These are phyloP conservation scores for Ictalurus furcatus DNA, from an alignment of 2,113 vertebrate genomes.

Conservation along the genomic window DNA sequence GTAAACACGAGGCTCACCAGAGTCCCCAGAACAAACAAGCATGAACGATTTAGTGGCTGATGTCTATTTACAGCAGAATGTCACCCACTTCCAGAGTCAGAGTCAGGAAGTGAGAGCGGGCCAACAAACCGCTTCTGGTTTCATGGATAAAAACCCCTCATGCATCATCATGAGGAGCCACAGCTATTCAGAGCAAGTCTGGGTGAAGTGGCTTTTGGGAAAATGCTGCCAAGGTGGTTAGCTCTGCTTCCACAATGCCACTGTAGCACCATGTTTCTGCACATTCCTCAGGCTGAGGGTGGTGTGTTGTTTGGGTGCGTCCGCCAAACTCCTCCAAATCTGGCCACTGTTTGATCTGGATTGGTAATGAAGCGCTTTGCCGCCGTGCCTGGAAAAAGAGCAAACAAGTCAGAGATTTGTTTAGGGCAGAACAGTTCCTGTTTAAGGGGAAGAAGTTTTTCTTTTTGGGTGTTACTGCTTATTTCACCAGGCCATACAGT, in stretches of 20 bases:
- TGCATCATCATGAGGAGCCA: constrained; percentile 51
- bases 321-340: constrained; percentile 59
- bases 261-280: constrained; percentile 47
- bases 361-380: constrained; percentile 65
- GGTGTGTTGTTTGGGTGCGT: constrained; percentile 60
- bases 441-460: constrained; percentile 45
- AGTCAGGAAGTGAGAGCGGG: constrained; percentile 1
- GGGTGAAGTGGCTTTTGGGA: constrained; percentile 51
- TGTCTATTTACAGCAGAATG: constrained; percentile 20
- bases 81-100: neutral
- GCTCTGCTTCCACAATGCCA: constrained; percentile 36
- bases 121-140: constrained; percentile 42
- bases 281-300: constrained; percentile 65
- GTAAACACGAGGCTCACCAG: neutral
- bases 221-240: constrained; percentile 58
- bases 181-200: constrained; percentile 66
- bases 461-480: constrained; percentile 17
- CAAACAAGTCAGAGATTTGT: constrained; percentile 70
- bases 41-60: neutral
- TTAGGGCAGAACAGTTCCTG: constrained; percentile 70
- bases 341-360: constrained; percentile 67
- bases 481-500: constrained; percentile 24
- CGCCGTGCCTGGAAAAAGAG: constrained; percentile 64
- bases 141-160: constrained; percentile 54
- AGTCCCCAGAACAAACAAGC: constrained; percentile 24